Percentiles rank a stretch among this genome's conserved stretches.
These are phyloP conservation scores for Euphydryas editha DNA, from an alignment of 2,888 invertebrate species.

Conservation along the genomic window DNA sequence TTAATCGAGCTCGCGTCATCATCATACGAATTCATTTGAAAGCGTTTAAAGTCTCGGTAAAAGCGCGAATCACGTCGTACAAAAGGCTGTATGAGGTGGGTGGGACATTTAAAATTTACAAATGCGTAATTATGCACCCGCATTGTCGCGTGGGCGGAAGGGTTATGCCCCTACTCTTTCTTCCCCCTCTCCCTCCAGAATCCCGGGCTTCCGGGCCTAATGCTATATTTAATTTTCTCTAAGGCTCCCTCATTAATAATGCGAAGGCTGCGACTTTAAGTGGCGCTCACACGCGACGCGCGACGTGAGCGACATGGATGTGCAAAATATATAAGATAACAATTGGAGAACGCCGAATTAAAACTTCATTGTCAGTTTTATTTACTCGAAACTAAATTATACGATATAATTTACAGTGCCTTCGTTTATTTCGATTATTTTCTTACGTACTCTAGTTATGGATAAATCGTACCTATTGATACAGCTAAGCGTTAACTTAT, in stretches of 20 bases:
- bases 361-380: conserved; percentile 5
- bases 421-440: no score
- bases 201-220: conserved; percentile 81
- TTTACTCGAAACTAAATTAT: background rate
- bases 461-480: no score
- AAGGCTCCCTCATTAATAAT: conserved; percentile 84
- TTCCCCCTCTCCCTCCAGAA: conserved; percentile 60
- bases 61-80: conserved; percentile 81
- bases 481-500: no score
- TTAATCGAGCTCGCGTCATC: conserved; percentile 69
- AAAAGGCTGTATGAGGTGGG: conserved; percentile 80
- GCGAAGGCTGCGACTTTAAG: conserved; percentile 82
- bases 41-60: conserved; percentile 69
- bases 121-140: conserved; percentile 84
- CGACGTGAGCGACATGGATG: conserved; percentile 62
- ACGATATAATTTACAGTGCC: background rate
- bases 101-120: conserved; percentile 83
- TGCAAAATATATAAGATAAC: conserved; percentile 49
- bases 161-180: conserved; percentile 63
- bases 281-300: conserved; percentile 79
- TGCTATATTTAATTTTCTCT: conserved; percentile 84
- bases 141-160: conserved; percentile 77
- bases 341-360: conserved; percentile 6
- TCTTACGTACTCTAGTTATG: no score
- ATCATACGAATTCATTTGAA: conserved; percentile 72